A percentile compares a stretch with the other conserved stretches of the same genome.
Conservation (phyloP, 1,140 invertebrate species). For the Zelostemma sp. region DNA sequence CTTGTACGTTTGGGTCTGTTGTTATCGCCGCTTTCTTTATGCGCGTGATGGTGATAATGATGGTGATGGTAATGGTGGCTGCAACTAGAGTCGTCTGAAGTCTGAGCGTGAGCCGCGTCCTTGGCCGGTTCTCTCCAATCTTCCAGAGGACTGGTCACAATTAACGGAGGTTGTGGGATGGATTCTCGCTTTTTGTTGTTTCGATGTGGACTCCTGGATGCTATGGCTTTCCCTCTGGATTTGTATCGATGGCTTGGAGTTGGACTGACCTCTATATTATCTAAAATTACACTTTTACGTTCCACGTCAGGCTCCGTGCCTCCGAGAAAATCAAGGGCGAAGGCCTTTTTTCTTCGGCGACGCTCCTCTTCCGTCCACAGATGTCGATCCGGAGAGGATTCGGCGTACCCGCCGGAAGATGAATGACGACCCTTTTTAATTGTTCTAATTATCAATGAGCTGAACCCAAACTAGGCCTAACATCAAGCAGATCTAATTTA, state of each 20-base stretch:
- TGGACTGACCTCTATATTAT: slow-evolving; percentile 71
- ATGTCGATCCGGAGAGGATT: slow-evolving; percentile 78
- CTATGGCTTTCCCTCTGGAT: slow-evolving; percentile 62
- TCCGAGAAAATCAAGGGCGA: slow-evolving; percentile 77
- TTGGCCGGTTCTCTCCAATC: slow-evolving; percentile 66
- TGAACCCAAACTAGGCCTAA: no score
- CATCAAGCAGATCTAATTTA: no score
- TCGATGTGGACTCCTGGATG: slow-evolving; percentile 54
- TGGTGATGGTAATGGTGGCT: slow-evolving; percentile 69
- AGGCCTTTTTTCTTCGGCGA: slow-evolving; percentile 75
- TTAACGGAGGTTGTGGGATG: slow-evolving; percentile 58
- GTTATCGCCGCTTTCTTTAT: slow-evolving; percentile 54
- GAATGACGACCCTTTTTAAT: slow-evolving; percentile 78
- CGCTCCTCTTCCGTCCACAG: slow-evolving; percentile 77
- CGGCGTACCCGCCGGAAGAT: slow-evolving; percentile 84
- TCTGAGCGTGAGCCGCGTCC: slow-evolving; percentile 71
- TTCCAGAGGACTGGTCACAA: slow-evolving; percentile 60
- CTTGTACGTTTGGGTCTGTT: slow-evolving; percentile 75
- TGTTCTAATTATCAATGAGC: no score
- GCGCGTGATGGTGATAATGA: slow-evolving; percentile 61
- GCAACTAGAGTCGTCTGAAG: slow-evolving; percentile 79
- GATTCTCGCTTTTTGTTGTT: slow-evolving; percentile 72
- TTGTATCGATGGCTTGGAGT: slow-evolving; percentile 70
- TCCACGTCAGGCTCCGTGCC: slow-evolving; percentile 68
- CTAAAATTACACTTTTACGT: slow-evolving; percentile 61